Evolutionary conservation across 2,888 invertebrate genomes (phyloP).

Genomic region (Julus scandinavius): DNA sequence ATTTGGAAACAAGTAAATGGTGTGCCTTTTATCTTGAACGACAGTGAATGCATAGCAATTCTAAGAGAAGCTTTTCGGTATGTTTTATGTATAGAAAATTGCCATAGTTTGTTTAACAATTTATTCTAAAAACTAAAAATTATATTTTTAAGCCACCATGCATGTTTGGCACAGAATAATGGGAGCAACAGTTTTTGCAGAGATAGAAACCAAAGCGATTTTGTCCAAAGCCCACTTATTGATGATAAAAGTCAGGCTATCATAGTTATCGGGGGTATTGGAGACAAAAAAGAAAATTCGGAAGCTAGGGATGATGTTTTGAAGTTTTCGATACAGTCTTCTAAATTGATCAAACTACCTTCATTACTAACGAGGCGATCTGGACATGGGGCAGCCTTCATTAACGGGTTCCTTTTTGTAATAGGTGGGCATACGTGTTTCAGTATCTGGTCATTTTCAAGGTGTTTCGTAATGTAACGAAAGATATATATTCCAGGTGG

Average conservation of each 20-base stretch:
- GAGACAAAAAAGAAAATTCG: not conserved
- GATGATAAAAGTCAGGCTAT: not conserved
- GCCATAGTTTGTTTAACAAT: not conserved
- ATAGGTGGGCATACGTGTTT: not conserved
- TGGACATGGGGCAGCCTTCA: not conserved
- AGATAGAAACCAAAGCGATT: not conserved
- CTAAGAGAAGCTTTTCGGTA: constrained; percentile 48
- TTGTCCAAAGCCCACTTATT: not conserved
- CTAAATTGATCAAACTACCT: constrained; percentile 13
- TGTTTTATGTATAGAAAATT: not conserved
- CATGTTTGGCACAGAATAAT: not conserved
- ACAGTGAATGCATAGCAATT: constrained; percentile 29
- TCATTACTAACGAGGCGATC: not conserved
- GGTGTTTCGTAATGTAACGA: not conserved
- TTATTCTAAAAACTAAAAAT: not conserved
- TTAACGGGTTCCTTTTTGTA: not conserved
- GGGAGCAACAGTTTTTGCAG: not conserved
- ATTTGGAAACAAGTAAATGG: not conserved
- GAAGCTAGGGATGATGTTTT: constrained; percentile 8
- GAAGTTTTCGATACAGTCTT: not conserved
- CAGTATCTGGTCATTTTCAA: not conserved
- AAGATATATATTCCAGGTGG: not conserved
- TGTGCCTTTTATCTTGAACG: not conserved
- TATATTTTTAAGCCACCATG: constrained; percentile 34
- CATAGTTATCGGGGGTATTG: constrained; percentile 32